Conservation (phyloP, 2,888 invertebrate genomes). For the Drosophila pullipes region DNA sequence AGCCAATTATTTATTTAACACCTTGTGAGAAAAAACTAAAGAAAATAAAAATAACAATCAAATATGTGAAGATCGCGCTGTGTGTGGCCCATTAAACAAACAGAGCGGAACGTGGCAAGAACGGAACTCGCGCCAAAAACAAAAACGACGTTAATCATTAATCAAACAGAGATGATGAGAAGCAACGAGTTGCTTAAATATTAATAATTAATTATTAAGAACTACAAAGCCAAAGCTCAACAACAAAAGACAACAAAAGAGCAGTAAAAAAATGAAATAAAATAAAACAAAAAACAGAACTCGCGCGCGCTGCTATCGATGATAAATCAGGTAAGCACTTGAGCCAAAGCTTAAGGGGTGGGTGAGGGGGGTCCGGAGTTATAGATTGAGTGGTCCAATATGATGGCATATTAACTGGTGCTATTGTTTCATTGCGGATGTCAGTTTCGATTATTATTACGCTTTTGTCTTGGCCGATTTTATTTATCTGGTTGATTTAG, state of each 20-base stretch:
- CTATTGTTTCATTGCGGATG: slow-evolving; percentile 76
- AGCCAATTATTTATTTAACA: slow-evolving; percentile 23
- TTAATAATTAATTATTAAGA: slow-evolving; percentile 74
- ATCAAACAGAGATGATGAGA: slow-evolving; percentile 55
- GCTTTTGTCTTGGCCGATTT: slow-evolving; percentile 45
- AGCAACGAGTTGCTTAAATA: slow-evolving; percentile 69
- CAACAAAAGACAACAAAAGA: slow-evolving; percentile 21
- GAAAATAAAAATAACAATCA: slow-evolving; percentile 18
- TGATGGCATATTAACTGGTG: slow-evolving; percentile 36
- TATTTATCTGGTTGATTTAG: slow-evolving; percentile 20
- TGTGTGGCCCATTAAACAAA: slow-evolving; percentile 64
- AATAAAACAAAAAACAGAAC: neutral
- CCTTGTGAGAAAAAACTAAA: slow-evolving; percentile 26
- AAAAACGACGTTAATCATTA: slow-evolving; percentile 64
- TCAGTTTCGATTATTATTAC: slow-evolving; percentile 60
- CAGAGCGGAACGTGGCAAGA: slow-evolving; percentile 34
- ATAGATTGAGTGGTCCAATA: slow-evolving; percentile 15
- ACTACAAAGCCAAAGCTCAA: slow-evolving; percentile 36
- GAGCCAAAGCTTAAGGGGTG: neutral
- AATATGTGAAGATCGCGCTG: slow-evolving; percentile 33
- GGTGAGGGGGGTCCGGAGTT: neutral
- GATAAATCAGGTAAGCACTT: slow-evolving; percentile 59
- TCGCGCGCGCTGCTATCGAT: slow-evolving; percentile 62
- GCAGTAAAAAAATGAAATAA: slow-evolving; percentile 6
- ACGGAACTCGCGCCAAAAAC: slow-evolving; percentile 57